A percentile compares a stretch with the other conserved stretches of the same genome.
Evolutionary conservation across 1,140 invertebrate species (phyloP).

Genomic region (Adelges cooleyi): DNA sequence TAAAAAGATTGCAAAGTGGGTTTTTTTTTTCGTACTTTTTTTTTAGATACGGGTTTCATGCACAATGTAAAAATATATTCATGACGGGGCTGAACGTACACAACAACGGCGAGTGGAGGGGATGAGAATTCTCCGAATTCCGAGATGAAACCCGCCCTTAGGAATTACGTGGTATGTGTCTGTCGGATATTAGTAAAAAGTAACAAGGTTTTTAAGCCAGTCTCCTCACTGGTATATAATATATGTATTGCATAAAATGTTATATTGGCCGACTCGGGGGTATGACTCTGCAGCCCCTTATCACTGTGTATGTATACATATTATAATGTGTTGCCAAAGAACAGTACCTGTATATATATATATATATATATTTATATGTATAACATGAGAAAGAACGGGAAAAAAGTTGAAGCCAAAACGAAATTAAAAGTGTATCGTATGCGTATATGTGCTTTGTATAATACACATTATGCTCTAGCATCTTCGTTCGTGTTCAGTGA

Average conservation of each 20-base stretch:
- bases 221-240: too few species aligned
- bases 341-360: too few species aligned
- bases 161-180: background rate
- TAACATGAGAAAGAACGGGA: background rate
- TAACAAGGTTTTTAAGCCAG: constrained; percentile 17
- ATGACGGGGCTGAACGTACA: background rate
- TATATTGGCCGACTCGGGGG: background rate
- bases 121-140: constrained; percentile 7
- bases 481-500: constrained; percentile 12
- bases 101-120: background rate
- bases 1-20: too few species aligned
- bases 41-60: too few species aligned
- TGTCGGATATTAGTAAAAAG: background rate
- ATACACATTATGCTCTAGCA: constrained; percentile 6
- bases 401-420: constrained; percentile 6
- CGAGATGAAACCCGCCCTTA: background rate
- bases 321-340: too few species aligned
- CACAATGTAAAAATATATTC: too few species aligned
- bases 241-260: background rate
- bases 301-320: too few species aligned
- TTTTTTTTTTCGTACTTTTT: too few species aligned
- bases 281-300: too few species aligned
- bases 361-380: too few species aligned
- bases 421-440: constrained; percentile 27
- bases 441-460: too few species aligned